A percentile compares a stretch with the other conserved stretches of the same genome.
phyloP scores from a whole-genome alignment of 2,113 vertebrate species.

The Glareola pratincola region DNA sequence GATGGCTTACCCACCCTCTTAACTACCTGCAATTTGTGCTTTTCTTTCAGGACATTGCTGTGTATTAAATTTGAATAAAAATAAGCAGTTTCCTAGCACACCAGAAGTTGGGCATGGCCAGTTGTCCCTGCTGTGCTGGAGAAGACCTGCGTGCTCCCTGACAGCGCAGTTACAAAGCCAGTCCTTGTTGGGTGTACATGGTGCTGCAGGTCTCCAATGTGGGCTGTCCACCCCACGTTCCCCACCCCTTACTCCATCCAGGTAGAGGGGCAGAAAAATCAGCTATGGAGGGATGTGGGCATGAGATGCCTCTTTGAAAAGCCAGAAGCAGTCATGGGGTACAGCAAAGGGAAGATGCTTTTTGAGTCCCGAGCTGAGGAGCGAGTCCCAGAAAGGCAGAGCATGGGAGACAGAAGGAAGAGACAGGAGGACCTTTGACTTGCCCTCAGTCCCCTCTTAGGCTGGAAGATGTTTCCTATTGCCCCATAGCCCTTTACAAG shows the following conservation, averaged over 20 bases:
- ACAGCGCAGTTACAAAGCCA: background rate
- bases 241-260: background rate
- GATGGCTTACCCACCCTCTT: too few species aligned
- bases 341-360: background rate
- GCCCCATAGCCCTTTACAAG: background rate
- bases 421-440: background rate
- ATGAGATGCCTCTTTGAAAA: background rate
- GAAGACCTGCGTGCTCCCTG: background rate
- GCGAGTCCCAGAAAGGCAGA: background rate
- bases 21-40: accelerated
- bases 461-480: background rate
- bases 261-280: background rate
- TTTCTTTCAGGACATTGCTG: background rate
- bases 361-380: background rate
- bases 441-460: background rate
- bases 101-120: background rate
- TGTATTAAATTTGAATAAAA: background rate
- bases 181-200: accelerated
- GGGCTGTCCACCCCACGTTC: accelerated
- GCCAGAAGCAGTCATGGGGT: background rate
- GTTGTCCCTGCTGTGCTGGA: background rate
- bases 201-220: background rate
- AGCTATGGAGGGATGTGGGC: accelerated
- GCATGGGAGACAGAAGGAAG: background rate
- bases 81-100: background rate